A percentile compares a stretch with the other conserved stretches of the same genome.
Evolutionary conservation across 1,140 invertebrate genomes (phyloP).

Genomic region (Adoxophyes honmai): DNA sequence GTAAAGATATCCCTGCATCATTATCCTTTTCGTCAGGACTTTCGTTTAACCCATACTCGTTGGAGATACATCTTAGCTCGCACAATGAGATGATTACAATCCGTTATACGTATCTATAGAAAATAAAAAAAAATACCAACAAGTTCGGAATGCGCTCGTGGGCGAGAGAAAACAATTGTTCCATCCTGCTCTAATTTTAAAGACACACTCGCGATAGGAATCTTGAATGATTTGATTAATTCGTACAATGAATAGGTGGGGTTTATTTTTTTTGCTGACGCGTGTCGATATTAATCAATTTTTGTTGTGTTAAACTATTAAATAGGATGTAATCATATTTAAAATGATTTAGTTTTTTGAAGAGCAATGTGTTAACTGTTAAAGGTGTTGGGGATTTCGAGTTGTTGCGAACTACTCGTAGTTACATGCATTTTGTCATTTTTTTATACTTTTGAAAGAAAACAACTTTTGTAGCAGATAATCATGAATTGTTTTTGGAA

Average conservation of each 20-base stretch:
- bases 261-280: conserved; percentile 68
- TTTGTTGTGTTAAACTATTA: conserved; percentile 57
- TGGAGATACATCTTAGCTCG: conserved; percentile 59
- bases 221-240: conserved; percentile 75
- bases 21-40: conserved; percentile 22
- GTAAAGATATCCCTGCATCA: no score
- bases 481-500: no score
- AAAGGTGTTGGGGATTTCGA: conserved; percentile 23
- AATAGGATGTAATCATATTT: conserved; percentile 65
- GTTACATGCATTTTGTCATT: no score
- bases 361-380: conserved; percentile 14
- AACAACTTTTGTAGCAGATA: no score
- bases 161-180: conserved; percentile 71
- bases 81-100: conserved; percentile 75
- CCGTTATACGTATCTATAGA: conserved; percentile 66
- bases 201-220: conserved; percentile 63
- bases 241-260: conserved; percentile 61
- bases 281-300: conserved; percentile 71
- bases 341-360: conserved; percentile 39
- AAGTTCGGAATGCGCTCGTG: conserved; percentile 54
- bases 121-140: conserved; percentile 57
- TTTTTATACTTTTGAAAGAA: no score
- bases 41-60: conserved; percentile 21
- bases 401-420: no score
- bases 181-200: conserved; percentile 72